phyloP scores from a whole-genome alignment of 2,113 vertebrate genomes.

The Podocnemis expansa region DNA sequence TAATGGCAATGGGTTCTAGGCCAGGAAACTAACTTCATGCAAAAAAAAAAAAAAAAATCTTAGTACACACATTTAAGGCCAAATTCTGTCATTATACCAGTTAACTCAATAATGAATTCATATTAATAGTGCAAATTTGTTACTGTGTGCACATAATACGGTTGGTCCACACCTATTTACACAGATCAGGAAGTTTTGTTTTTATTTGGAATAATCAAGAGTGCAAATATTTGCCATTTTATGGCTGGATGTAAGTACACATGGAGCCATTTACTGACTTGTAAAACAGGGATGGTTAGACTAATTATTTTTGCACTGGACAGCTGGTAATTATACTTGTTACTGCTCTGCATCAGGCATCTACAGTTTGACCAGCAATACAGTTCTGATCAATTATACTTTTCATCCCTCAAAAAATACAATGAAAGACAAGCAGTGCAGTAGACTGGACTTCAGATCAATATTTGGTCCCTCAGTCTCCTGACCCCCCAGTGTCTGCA shows the following conservation, averaged over 20 bases:
- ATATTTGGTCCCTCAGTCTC: neutral
- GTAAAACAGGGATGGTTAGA: neutral
- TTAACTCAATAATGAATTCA: fast-evolving
- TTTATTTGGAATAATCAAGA: neutral
- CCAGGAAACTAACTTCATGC: neutral
- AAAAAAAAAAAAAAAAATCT: neutral
- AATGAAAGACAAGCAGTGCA: neutral
- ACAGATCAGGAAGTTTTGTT: neutral
- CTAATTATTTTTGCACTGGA: neutral
- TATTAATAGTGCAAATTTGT: neutral
- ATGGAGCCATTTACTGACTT: neutral
- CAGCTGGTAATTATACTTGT: neutral
- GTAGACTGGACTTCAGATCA: neutral
- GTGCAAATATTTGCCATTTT: neutral
- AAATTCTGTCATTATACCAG: neutral
- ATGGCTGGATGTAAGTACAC: neutral
- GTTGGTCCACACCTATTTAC: neutral
- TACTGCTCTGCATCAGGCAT: neutral
- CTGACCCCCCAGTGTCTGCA: neutral
- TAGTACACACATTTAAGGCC: neutral
- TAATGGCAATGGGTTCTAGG: neutral
- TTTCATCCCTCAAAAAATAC: neutral
- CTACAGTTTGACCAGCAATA: neutral
- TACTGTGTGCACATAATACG: neutral
- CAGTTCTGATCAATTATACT: neutral